Evolutionary conservation across 2,113 vertebrate species (phyloP), one percentile per base, ranked within the genome.

Genomic region (Microcebus tavaratra): DNA sequence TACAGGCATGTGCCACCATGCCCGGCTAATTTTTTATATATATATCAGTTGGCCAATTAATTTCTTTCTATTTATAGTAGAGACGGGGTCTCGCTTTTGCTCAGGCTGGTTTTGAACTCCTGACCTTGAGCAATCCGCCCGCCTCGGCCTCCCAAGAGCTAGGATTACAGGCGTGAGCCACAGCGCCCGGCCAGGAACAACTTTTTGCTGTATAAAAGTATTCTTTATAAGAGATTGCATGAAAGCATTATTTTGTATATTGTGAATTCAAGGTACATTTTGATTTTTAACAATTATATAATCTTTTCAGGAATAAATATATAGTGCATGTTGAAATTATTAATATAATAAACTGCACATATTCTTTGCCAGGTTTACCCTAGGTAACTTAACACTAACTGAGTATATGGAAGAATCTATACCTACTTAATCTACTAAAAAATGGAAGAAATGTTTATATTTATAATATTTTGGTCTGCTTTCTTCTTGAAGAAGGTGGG

Each of bases 361-460:
- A 13, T 57, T 82, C 48, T 70, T 70, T 76, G 31, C 20, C 6
- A 65, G 61, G 23, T 65, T 94, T 90, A 48, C 21, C 70, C 31
- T 80, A 94, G 75, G n/a, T 59, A 92, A 50, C 50, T 92, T 75
- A 92, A 94, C 63, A 95, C 39, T 68, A 76, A 78, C 4, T 50
- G 50, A 73, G 63, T 55, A 68, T 75, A 39, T 65, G 29, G 18
- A 90, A 87, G 42, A 80, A 88, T n/a, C 14, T 70, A 8, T 42
- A 57, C 57, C 17, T 82, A 76, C 17, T 42, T 92, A 18, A 68
- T 73, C 29, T 92, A 61, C 31, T 61, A 65, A 88, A 55, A 94
- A 73, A 73, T 21, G 29, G 23, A 96, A 83, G 15, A 8, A 57
- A 79, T 73, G 90, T 87, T 86, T 87, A 48, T 21, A 90, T 48